Evolutionary conservation across 2,113 vertebrate species (phyloP).

Genomic region (Tragelaphus scriptus): DNA sequence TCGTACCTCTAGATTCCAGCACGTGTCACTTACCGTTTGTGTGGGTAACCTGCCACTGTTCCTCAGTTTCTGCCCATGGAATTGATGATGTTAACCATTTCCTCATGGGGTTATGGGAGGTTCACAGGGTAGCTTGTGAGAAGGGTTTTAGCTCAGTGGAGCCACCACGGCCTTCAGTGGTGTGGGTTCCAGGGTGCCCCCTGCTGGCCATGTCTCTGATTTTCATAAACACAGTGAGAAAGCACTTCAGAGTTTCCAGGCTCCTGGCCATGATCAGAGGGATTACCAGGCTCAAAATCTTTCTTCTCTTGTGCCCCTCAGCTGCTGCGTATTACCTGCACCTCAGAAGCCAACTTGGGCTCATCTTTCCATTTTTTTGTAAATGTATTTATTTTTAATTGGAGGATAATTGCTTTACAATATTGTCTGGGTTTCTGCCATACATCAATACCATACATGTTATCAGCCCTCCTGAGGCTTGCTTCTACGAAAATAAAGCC

Average conservation of each 20-base stretch:
- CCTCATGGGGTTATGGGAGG: neutral
- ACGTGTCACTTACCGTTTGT: neutral
- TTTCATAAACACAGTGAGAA: neutral
- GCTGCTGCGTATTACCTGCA: neutral
- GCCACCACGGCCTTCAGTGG: rapidly evolving
- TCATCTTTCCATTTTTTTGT: neutral
- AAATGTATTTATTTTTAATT: neutral
- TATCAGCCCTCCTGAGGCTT: neutral
- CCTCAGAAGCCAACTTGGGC: neutral
- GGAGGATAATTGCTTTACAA: neutral
- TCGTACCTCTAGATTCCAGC: neutral
- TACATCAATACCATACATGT: neutral
- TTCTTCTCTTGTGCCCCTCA: neutral
- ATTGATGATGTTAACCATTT: neutral
- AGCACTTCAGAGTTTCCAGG: neutral
- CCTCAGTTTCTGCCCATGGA: neutral
- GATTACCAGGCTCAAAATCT: neutral
- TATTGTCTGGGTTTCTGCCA: neutral
- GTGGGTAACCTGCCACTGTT: neutral
- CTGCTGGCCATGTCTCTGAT: neutral
- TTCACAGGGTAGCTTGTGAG: neutral
- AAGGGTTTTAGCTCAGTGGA: neutral
- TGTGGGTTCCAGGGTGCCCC: rapidly evolving
- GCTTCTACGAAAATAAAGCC: neutral
- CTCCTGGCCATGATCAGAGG: neutral